Evolutionary conservation across 1,140 invertebrate genomes (phyloP).

Genomic region (Lepidurus couesii): DNA sequence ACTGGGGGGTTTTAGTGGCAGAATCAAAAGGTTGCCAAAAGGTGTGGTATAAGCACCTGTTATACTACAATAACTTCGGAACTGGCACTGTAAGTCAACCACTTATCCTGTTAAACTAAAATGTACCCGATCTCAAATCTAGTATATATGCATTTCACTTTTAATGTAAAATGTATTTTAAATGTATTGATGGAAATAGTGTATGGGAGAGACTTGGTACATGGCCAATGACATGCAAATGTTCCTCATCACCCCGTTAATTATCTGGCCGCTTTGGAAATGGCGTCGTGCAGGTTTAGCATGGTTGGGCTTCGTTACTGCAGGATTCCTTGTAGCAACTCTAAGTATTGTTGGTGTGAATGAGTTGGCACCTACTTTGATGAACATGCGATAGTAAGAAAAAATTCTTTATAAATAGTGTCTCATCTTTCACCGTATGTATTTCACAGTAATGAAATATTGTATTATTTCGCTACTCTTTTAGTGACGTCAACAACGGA

Average conservation of each 20-base stretch:
- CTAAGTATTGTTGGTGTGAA: slow-evolving; percentile 3
- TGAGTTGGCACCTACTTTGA: neutral
- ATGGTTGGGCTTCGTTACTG: neutral
- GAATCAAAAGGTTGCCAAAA: slow-evolving; percentile 56
- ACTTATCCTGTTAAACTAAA: neutral
- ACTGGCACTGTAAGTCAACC: neutral
- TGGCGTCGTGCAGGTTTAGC: slow-evolving; percentile 10
- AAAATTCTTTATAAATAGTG: neutral
- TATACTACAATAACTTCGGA: slow-evolving; percentile 39
- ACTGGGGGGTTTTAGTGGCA: slow-evolving; percentile 58
- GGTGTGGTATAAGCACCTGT: slow-evolving; percentile 52
- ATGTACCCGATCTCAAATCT: neutral
- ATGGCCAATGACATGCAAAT: slow-evolving; percentile 30
- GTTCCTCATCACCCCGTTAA: slow-evolving; percentile 26
- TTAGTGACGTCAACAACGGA: slow-evolving; percentile 8
- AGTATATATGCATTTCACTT: neutral
- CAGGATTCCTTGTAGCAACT: neutral
- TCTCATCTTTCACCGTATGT: neutral
- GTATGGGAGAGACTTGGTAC: slow-evolving; percentile 33
- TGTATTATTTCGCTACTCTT: neutral
- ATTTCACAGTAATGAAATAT: neutral
- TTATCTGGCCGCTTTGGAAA: slow-evolving; percentile 30
- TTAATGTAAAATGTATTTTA: no score
- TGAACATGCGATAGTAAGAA: slow-evolving; percentile 2
- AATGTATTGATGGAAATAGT: neutral